Percentiles rank a stretch among this genome's conserved stretches.
These are phyloP conservation scores for Oceanodroma tethys DNA, from an alignment of 2,113 vertebrate genomes.

Conservation along the genomic window DNA sequence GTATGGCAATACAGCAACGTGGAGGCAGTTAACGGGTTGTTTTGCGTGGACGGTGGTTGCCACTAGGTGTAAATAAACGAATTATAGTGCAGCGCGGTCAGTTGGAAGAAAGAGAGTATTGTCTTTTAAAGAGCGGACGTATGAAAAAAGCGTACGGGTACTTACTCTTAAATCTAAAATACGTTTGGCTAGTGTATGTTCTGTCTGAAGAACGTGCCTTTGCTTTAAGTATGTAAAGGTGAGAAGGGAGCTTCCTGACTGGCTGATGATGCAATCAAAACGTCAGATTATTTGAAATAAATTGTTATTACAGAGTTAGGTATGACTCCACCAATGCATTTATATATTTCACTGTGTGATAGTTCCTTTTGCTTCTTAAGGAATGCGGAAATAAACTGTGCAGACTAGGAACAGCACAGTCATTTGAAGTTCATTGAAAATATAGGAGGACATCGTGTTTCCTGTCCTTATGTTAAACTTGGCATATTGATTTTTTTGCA, in stretches of 20 bases:
- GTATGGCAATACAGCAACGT: not conserved
- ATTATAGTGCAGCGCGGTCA: not conserved
- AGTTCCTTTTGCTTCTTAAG: not conserved
- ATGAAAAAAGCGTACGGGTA: not conserved
- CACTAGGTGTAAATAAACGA: not conserved
- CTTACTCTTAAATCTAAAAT: not conserved
- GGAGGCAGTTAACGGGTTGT: not conserved
- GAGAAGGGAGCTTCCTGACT: not conserved
- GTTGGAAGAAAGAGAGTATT: not conserved
- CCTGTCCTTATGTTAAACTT: conserved; percentile 68
- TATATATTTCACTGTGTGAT: not conserved
- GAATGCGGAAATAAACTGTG: not conserved
- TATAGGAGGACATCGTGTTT: conserved; percentile 56
- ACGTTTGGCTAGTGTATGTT: not conserved
- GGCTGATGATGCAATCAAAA: conserved; percentile 33
- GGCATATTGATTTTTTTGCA: conserved; percentile 62
- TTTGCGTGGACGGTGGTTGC: not conserved
- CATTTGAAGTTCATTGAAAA: conserved; percentile 67
- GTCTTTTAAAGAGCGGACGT: not conserved
- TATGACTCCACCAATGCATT: conserved; percentile 1
- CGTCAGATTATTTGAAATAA: conserved; percentile 41
- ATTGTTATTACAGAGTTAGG: conserved; percentile 8
- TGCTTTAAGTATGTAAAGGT: not conserved
- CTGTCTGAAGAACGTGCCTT: not conserved
- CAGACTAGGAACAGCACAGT: conserved; percentile 25